Evolutionary conservation across 2,113 vertebrate genomes (phyloP).

Genomic region (Ctenodactylus gundi): DNA sequence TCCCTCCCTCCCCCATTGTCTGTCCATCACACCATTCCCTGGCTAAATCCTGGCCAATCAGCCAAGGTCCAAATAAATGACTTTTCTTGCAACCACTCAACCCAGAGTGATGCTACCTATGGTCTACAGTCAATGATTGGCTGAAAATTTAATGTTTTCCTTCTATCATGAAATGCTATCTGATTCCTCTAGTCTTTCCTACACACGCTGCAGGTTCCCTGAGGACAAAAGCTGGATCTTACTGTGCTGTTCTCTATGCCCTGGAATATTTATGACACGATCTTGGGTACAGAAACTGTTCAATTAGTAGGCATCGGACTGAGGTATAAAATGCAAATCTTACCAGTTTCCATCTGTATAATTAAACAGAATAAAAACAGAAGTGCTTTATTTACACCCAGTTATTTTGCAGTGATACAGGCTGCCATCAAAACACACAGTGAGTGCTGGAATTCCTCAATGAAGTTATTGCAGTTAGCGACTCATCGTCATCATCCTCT

Average conservation of each 20-base stretch:
- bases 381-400: not conserved
- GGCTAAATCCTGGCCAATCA: not conserved
- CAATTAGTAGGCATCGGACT: not conserved
- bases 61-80: not conserved
- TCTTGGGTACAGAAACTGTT: not conserved
- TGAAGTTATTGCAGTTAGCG: too few relatives aligned
- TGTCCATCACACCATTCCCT: not conserved
- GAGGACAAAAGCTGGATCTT: not conserved
- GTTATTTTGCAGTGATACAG: not conserved
- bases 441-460: too few relatives aligned
- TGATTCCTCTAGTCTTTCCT: not conserved
- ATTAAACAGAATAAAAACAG: constrained; percentile 22
- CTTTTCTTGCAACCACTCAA: not conserved
- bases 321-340: not conserved
- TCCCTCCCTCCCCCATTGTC: not conserved
- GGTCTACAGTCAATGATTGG: not conserved
- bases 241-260: not conserved
- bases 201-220: too few relatives aligned
- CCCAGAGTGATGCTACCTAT: not conserved
- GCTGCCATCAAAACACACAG: too few relatives aligned
- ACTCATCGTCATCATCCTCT: too few relatives aligned
- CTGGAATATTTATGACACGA: not conserved
- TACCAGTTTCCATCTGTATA: not conserved
- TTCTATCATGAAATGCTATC: not conserved
- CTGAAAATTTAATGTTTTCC: not conserved